Evolutionary conservation across 2,888 invertebrate species (phyloP).

Genomic region (Axea sp.): DNA sequence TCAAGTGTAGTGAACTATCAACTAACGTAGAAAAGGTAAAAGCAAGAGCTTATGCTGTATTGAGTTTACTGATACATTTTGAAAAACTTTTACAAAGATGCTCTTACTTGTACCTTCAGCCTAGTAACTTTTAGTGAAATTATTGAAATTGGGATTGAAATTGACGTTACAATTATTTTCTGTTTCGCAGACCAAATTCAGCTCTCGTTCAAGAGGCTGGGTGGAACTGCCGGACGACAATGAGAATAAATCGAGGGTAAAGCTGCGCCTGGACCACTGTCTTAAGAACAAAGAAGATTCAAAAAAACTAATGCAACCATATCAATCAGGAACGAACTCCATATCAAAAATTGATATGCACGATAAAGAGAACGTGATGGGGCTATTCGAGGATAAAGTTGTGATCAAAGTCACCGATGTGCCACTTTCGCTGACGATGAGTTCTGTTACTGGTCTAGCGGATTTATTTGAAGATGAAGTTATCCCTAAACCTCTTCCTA

Average conservation of each 20-base stretch:
- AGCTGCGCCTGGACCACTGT: conserved; percentile 83
- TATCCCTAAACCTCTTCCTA: conserved; percentile 88
- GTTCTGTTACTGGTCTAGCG: conserved; percentile 88
- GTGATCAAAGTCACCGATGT: conserved; percentile 85
- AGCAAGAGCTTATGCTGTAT: no score
- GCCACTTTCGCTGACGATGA: conserved; percentile 87
- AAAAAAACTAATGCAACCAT: conserved; percentile 68
- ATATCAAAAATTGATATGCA: conserved; percentile 76
- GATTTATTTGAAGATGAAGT: conserved; percentile 95
- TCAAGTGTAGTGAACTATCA: no score
- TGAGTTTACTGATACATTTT: no score
- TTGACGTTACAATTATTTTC: conserved; percentile 51
- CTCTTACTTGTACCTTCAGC: no score
- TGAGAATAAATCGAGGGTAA: conserved; percentile 82
- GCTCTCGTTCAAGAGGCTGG: conserved; percentile 90
- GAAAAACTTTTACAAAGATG: no score
- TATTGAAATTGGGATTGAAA: no score
- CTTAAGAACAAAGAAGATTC: conserved; percentile 77
- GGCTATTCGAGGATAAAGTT: conserved; percentile 81
- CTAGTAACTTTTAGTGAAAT: no score
- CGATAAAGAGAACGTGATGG: conserved; percentile 79
- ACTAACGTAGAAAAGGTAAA: no score
- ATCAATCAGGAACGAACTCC: conserved; percentile 60
- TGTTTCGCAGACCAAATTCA: conserved; percentile 86
- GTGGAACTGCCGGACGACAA: conserved; percentile 83